phyloP scores from a whole-genome alignment of 2,888 invertebrate species.

The Campopleginae sp. region DNA sequence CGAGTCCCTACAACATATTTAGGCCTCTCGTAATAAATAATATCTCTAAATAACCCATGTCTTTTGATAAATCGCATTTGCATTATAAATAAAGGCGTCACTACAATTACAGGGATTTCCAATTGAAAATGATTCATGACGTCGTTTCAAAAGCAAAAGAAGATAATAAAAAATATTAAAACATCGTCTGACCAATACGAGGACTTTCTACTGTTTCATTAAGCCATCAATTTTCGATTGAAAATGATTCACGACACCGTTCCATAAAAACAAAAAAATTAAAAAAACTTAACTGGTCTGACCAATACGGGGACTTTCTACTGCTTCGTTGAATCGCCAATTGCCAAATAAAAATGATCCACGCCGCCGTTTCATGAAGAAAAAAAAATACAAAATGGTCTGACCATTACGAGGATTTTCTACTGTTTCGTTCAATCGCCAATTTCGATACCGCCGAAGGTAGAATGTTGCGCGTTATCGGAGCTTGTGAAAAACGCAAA shows the following conservation, averaged over 20 bases:
- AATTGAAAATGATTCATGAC: not conserved
- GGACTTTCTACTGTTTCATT: not conserved
- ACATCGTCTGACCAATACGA: not conserved
- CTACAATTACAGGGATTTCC: not conserved
- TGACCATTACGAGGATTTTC: not conserved
- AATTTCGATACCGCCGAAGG: not conserved
- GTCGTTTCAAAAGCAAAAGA: too few relatives aligned
- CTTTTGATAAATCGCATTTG: conserved; percentile 42
- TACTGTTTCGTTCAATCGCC: conserved; percentile 6
- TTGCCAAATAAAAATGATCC: not conserved
- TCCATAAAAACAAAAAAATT: not conserved
- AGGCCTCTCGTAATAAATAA: conserved; percentile 29
- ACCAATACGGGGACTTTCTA: not conserved
- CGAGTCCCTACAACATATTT: conserved; percentile 13
- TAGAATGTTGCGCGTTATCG: not conserved
- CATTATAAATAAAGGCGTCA: conserved; percentile 18
- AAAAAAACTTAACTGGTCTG: conserved; percentile 9
- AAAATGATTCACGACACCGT: not conserved
- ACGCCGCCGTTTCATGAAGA: not conserved
- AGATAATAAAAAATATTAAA: not conserved
- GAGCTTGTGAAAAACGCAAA: conserved; percentile 8
- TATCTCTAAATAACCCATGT: conserved; percentile 25
- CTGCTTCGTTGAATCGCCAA: conserved; percentile 7
- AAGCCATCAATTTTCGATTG: conserved; percentile 5
- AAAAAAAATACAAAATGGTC: conserved; percentile 3